Conservation (phyloP, 1,140 invertebrate species). For the Vanessa atalanta region DNA sequence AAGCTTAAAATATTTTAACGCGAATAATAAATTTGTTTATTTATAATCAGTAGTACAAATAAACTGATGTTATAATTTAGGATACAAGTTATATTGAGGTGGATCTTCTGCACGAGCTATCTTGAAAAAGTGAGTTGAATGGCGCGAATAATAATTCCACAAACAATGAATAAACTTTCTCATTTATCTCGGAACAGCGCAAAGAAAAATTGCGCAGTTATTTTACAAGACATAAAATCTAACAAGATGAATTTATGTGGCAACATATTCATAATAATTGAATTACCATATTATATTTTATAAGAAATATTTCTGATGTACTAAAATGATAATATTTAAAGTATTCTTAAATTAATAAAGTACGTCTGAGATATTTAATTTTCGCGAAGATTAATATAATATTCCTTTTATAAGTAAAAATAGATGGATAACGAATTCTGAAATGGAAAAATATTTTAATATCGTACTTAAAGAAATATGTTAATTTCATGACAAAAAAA, state of each 20-base stretch:
- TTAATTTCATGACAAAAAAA: background rate
- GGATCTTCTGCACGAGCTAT: background rate
- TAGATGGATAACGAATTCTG: background rate
- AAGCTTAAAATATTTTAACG: background rate
- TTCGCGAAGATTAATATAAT: background rate
- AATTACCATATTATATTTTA: background rate
- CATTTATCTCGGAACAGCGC: constrained; percentile 42
- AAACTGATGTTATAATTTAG: background rate
- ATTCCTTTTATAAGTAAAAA: background rate
- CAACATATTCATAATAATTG: background rate
- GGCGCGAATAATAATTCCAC: constrained; percentile 39
- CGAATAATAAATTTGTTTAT: background rate
- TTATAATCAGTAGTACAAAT: background rate
- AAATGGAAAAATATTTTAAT: background rate
- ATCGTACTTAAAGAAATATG: background rate
- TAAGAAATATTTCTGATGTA: background rate
- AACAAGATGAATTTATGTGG: constrained; percentile 1
- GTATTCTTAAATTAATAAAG: background rate
- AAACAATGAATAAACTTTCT: constrained; percentile 46
- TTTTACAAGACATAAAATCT: constrained; percentile 14
- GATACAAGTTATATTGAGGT: background rate
- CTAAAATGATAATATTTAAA: too few species aligned
- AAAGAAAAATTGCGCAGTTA: constrained; percentile 37
- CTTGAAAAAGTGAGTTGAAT: constrained; percentile 22
- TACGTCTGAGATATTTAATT: constrained; percentile 1